Percentiles rank a stretch among this genome's conserved stretches.
Conservation (phyloP, 2,888 invertebrate genomes). For the Synergus gifuensis region DNA sequence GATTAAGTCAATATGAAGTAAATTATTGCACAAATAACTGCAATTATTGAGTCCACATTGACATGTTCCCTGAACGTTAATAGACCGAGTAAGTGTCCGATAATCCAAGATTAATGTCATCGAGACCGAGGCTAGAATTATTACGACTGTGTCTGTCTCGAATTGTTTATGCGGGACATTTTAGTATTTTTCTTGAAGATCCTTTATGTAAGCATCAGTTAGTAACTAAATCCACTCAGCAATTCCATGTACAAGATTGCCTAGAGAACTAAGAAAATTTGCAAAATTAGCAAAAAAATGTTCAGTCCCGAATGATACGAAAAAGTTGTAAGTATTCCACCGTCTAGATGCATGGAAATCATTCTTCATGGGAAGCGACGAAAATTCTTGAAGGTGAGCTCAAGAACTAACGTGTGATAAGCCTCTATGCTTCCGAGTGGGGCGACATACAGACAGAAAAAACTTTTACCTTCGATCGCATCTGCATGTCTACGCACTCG, state of each 20-base stretch:
- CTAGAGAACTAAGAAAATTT: too few species aligned
- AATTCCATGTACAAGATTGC: background rate
- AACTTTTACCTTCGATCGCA: constrained; percentile 55
- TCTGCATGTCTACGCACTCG: constrained; percentile 49
- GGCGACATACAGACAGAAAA: constrained; percentile 47
- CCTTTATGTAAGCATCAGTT: background rate
- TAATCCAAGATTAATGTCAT: background rate
- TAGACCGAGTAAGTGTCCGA: background rate
- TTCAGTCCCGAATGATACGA: too few species aligned
- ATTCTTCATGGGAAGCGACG: too few species aligned
- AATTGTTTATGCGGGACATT: background rate
- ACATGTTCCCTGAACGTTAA: background rate
- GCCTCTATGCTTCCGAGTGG: constrained; percentile 47
- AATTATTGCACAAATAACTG: background rate
- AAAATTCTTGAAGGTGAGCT: background rate
- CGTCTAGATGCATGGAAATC: too few species aligned
- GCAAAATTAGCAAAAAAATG: too few species aligned
- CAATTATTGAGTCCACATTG: background rate
- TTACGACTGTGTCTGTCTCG: background rate
- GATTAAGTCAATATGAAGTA: background rate
- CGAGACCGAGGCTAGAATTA: constrained; percentile 11
- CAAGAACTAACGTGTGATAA: constrained; percentile 35
- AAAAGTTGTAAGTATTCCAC: too few species aligned
- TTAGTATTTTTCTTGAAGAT: background rate
- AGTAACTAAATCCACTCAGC: background rate